Conservation (phyloP, 1,140 invertebrate genomes). For the Stegodyphus mimosarum region DNA sequence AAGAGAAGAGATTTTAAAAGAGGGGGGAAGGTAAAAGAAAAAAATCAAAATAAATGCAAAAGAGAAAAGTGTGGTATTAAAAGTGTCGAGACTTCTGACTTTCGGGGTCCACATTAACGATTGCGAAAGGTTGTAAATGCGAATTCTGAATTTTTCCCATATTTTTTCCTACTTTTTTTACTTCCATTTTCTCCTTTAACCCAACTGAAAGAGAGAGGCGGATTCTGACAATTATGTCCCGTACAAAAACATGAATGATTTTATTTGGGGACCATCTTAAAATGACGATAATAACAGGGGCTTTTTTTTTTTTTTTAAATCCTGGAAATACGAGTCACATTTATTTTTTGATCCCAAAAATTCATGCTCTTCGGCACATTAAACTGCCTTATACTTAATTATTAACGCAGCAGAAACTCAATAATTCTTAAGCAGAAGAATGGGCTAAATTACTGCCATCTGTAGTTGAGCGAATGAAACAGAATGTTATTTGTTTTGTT, state of each 20-base stretch:
- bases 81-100: constrained; percentile 58
- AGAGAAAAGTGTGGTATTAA: constrained; percentile 15
- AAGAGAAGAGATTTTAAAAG: constrained; percentile 9
- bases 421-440: too few species aligned
- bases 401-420: too few species aligned
- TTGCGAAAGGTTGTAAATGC: constrained; percentile 33
- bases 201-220: not conserved
- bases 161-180: not conserved
- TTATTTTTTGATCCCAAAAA: too few species aligned
- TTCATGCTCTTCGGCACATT: too few species aligned
- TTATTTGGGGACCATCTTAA: not conserved
- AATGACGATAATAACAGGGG: too few species aligned
- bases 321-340: too few species aligned
- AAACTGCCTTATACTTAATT: too few species aligned
- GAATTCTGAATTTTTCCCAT: constrained; percentile 16
- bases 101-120: constrained; percentile 40
- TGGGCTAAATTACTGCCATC: too few species aligned
- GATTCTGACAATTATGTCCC: constrained; percentile 35
- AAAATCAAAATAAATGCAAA: constrained; percentile 32
- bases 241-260: constrained; percentile 4
- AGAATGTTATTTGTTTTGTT: too few species aligned
- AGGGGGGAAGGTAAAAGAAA: not conserved
- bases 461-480: too few species aligned
- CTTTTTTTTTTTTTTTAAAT: too few species aligned
- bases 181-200: not conserved